A percentile compares a stretch with the other conserved stretches of the same genome.
These are phyloP conservation scores for Eulimnadia texana DNA, from an alignment of 1,140 invertebrate species.

Conservation along the genomic window DNA sequence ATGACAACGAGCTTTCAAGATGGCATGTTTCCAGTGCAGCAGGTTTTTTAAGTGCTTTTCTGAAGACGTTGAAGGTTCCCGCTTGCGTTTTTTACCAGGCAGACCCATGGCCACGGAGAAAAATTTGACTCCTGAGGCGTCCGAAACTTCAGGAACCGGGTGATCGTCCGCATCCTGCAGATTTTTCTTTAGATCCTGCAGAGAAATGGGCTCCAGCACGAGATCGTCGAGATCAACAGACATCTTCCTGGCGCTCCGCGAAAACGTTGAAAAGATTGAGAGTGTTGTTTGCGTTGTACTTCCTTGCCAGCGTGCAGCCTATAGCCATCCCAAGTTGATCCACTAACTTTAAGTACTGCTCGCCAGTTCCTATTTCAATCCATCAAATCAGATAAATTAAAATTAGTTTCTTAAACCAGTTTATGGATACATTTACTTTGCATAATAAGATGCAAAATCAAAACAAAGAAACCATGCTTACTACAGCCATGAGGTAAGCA, in stretches of 20 bases:
- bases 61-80: constrained; percentile 8
- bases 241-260: background rate
- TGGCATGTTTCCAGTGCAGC: constrained; percentile 23
- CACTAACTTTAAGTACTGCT: background rate
- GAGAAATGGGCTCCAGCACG: constrained; percentile 2
- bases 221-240: constrained; percentile 2
- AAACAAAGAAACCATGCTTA: no score
- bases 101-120: constrained; percentile 7
- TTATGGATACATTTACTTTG: no score
- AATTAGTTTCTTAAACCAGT: background rate
- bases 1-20: constrained; percentile 22
- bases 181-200: background rate
- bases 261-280: background rate
- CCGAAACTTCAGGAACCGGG: background rate
- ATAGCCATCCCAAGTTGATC: background rate
- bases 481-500: no score
- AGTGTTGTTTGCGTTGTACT: background rate
- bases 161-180: background rate
- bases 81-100: background rate
- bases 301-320: background rate
- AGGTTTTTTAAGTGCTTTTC: background rate
- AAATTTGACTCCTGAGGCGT: constrained; percentile 1
- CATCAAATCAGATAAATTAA: background rate
- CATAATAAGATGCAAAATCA: no score
- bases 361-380: background rate